A percentile compares a stretch with the other conserved stretches of the same genome.
phyloP scores from a whole-genome alignment of 2,797 vertebrate species.

The Danio choprae region DNA sequence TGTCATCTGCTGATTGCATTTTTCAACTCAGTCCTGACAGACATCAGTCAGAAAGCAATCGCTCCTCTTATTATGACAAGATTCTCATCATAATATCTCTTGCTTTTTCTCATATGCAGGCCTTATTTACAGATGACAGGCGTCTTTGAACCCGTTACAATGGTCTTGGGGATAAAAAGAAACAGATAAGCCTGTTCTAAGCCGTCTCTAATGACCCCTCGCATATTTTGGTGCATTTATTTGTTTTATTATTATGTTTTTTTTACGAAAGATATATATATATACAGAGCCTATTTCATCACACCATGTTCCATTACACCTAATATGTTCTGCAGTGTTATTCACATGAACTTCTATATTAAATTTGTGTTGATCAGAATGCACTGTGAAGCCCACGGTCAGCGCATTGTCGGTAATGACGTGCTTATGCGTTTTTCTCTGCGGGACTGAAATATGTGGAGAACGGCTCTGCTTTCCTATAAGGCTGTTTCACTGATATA shows the following conservation, averaged over 20 bases:
- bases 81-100: constrained; percentile 28
- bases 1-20: constrained; percentile 19
- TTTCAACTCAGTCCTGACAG: constrained; percentile 26
- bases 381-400: background rate
- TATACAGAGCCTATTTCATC: constrained; percentile 16
- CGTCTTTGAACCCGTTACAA: constrained; percentile 15
- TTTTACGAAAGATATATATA: background rate
- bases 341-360: constrained; percentile 26
- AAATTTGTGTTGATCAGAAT: constrained; percentile 40
- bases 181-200: constrained; percentile 42
- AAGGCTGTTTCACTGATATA: constrained; percentile 35
- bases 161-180: background rate
- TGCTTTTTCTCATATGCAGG: constrained; percentile 13
- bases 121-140: constrained; percentile 33
- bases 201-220: constrained; percentile 16
- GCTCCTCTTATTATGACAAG: constrained; percentile 33
- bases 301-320: constrained; percentile 15
- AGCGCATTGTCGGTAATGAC: background rate
- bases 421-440: constrained; percentile 20
- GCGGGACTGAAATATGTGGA: constrained; percentile 25
- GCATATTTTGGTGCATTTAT: background rate
- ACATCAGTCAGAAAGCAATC: constrained; percentile 31
- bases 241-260: background rate
- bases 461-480: background rate
- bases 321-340: background rate